Percentiles rank a stretch among this genome's conserved stretches.
These are phyloP conservation scores for Porphyrio hochstetteri DNA, from an alignment of 2,113 vertebrate species.

Conservation along the genomic window DNA sequence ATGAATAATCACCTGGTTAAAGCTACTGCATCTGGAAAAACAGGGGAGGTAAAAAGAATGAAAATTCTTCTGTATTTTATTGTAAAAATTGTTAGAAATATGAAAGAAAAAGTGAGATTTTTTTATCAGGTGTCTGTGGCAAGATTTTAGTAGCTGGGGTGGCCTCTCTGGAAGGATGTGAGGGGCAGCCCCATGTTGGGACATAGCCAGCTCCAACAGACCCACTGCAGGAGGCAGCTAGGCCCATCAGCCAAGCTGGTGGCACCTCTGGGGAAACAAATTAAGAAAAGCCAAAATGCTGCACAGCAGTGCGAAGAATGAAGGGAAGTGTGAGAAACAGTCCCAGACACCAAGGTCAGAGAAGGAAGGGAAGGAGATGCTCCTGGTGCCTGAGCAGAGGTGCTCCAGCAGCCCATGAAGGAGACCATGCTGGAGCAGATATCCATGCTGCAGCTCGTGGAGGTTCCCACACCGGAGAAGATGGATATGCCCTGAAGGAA, in stretches of 20 bases:
- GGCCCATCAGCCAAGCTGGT: background rate
- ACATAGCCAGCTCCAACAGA: background rate
- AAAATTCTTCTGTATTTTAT: background rate
- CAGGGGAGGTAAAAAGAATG: background rate
- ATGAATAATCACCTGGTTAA: background rate
- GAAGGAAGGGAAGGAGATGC: background rate
- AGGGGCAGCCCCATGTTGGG: background rate
- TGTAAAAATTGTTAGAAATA: background rate
- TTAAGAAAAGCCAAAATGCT: background rate
- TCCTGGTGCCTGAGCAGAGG: background rate
- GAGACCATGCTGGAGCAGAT: background rate
- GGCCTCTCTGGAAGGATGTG: background rate
- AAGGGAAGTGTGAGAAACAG: background rate
- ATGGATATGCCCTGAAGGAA: background rate
- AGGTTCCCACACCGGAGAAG: background rate
- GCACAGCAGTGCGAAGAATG: background rate
- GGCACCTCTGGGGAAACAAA: background rate
- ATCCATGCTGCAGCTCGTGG: background rate
- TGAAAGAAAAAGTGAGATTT: background rate
- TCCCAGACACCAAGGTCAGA: background rate
- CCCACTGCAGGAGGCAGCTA: background rate
- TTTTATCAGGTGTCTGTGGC: background rate
- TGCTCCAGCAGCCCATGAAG: background rate
- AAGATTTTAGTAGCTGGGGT: background rate
- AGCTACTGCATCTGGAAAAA: background rate